Percentiles rank a stretch among this genome's conserved stretches.
Evolutionary conservation across 2,797 vertebrate genomes (phyloP).

Genomic region (Arnoldichthys spilopterus): DNA sequence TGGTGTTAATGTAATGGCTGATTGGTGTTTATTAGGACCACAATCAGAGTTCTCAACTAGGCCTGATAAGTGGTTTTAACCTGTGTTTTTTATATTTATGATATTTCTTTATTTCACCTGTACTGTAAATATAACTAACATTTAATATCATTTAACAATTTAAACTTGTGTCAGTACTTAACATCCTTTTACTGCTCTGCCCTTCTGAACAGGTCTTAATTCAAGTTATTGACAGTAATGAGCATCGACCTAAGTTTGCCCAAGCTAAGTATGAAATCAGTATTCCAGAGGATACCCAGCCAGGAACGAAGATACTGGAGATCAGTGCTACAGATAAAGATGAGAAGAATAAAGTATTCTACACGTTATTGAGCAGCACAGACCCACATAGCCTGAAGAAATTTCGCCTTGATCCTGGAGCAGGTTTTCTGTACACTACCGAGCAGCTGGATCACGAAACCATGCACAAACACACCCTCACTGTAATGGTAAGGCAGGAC

Average conservation of each 20-base stretch:
- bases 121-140: too few relatives aligned
- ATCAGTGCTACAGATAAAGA: constrained; percentile 82
- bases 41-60: too few relatives aligned
- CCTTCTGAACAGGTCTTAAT: constrained; percentile 77
- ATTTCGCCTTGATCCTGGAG: constrained; percentile 83
- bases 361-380: constrained; percentile 81
- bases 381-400: constrained; percentile 83
- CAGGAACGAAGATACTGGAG: constrained; percentile 82
- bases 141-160: too few relatives aligned
- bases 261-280: constrained; percentile 79
- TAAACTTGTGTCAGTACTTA: too few relatives aligned
- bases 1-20: too few relatives aligned
- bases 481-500: constrained; percentile 78
- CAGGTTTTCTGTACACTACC: constrained; percentile 77
- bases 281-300: constrained; percentile 81
- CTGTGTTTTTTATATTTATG: too few relatives aligned
- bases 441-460: constrained; percentile 84
- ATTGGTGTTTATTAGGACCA: too few relatives aligned
- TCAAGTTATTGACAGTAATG: constrained; percentile 86
- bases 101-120: too few relatives aligned
- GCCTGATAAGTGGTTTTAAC: too few relatives aligned
- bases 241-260: constrained; percentile 85
- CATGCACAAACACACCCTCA: constrained; percentile 80
- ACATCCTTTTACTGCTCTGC: neutral
- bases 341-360: constrained; percentile 85